Base-by-base conservation (phyloP, 2,797 vertebrate species). In the Tokudaia muenninki region DNA sequence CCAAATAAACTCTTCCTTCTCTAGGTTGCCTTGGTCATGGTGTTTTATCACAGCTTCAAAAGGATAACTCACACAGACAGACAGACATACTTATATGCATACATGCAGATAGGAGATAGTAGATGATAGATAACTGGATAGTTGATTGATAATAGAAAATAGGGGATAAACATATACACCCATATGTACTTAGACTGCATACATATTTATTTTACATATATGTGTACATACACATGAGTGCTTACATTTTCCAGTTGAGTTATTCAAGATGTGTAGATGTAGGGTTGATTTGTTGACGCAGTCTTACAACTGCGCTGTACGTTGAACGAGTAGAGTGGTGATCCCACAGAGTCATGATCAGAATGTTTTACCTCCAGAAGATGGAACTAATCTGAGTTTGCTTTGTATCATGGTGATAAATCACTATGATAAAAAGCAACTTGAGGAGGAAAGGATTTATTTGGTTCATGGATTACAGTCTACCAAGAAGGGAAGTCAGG, bases 231-330 rank as follows among this genome's bases (percentile, higher is more conserved):
- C 34, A 57, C 16, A 72, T 47, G 80, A 4, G 9, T 92, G 41
- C 11, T 16, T 50, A 26, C 3, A 87, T n/a, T 63, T 57, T 84
- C n/a, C 26, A 92, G 37, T 88, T 52, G 12, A 86, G 17, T 87
- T 93, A 50, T 79, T 86, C n/a, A 77, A 9, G 34, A 26, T 70
- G 57, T 86, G 10, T 77, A 31, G 74, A 9, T 63, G 87, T 91
- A n/a, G 37, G 70, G n/a, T 52, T 93, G 86, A 92, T 82, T 65
- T 79, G 19, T 55, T 63, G 61, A 94, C 50, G 87, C 59, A 67
- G 24, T 67, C 19, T 50, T 57, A 61, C 3, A 65, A 3, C 16
- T 70, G 31, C 12, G 3, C 70, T 70, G 47, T 16, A 5, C 50
- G 37, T n/a, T 52, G 21, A 72, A 10, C 9, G 67, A 70, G 16